phyloP scores from a whole-genome alignment of 2,888 invertebrate species.

The Euproctis similis region DNA sequence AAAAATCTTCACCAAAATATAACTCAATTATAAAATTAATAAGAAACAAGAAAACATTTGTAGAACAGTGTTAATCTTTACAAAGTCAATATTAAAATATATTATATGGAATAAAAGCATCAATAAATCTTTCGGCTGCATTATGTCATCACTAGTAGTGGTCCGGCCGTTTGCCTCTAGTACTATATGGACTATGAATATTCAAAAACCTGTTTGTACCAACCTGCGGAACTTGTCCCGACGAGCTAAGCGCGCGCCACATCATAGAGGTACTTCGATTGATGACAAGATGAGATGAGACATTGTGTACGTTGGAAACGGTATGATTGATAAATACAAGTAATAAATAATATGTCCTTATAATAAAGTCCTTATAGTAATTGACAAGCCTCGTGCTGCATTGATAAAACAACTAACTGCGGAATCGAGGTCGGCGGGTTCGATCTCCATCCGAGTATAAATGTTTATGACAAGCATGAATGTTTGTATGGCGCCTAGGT shows the following conservation, averaged over 20 bases:
- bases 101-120: too few relatives aligned
- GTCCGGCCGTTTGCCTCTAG: conserved; percentile 45
- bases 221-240: conserved; percentile 36
- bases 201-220: conserved; percentile 52
- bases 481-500: too few relatives aligned
- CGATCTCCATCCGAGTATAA: too few relatives aligned
- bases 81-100: conserved; percentile 29
- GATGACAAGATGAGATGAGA: too few relatives aligned
- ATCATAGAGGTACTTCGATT: too few relatives aligned
- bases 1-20: too few relatives aligned
- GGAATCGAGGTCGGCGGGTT: too few relatives aligned
- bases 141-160: conserved; percentile 61
- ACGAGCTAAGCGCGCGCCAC: conserved; percentile 18
- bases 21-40: too few relatives aligned
- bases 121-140: conserved; percentile 51
- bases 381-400: too few relatives aligned
- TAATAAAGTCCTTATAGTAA: background rate
- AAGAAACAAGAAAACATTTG: too few relatives aligned
- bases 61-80: conserved; percentile 10
- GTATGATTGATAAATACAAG: background rate
- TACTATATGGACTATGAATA: conserved; percentile 58
- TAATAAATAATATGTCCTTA: background rate
- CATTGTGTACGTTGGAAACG: conserved; percentile 12
- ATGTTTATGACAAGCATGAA: too few relatives aligned
- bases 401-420: too few relatives aligned